Evolutionary conservation across 2,113 vertebrate species (phyloP), one percentile per base, ranked within the genome.

Genomic region (Ivindomyrus marchei): DNA sequence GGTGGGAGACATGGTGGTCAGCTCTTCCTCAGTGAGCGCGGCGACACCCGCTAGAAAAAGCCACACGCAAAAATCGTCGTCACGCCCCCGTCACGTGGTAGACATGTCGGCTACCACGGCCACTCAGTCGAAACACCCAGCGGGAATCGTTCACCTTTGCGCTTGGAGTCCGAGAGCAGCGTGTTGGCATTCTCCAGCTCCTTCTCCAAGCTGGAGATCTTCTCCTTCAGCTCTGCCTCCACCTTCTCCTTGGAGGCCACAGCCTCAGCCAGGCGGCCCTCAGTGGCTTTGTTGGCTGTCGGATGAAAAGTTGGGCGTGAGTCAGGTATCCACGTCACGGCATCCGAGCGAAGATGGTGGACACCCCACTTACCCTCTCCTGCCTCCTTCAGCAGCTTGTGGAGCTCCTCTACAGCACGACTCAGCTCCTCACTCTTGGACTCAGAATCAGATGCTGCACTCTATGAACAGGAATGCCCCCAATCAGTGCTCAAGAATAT

Each of bases 1-100:
- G 91, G 98, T 98, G 1, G 98, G 98, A 93, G 98, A 99, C 96
- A 99, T 96, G n/a, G 96, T 94, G 66, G 97, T 96, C 88, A 99
- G 93, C n/a, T 99, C 97, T 87, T 98, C 97, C 92, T 99, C 98
- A 0, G 97, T 97, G 53, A 99, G 90, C 58, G 97, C 95, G 8
- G 97, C 96, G 2, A 93, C 96, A 62, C 95, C 96, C 96, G 49
- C 45, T 3, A 19, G 74, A 84, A 27, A 66, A 58, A 70, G 83
- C 4, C 66, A 91, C 4, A 53, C 0, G 66, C n/a, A 58, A 36
- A 39, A 21, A 90, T 5, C n/a, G 0, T 62, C 4, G 3, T 36
- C 6, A 11, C 4, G 6, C 47, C 8, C 49, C 3, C 0, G 0
- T 24, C 47, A 10, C 11, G 13, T 45, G 2, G 27, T 31, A 24